These are phyloP conservation scores for Datnioides undecimradiatus DNA, from an alignment of 2,113 vertebrate genomes.

Conservation along the genomic window DNA sequence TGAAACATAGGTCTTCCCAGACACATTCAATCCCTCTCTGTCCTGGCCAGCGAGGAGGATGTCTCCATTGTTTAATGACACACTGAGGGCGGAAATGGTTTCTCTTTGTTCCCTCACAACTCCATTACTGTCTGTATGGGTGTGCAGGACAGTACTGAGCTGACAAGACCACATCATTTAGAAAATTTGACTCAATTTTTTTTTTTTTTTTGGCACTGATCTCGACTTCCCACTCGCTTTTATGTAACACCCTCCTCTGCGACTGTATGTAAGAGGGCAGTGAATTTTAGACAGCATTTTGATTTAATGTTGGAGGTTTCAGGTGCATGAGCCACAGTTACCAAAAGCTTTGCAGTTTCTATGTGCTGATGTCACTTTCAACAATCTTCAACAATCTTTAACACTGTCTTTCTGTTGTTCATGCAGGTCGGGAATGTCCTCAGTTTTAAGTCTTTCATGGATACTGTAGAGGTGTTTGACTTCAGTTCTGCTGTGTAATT, in stretches of 20 bases:
- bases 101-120: slow-evolving; percentile 66
- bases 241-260: slow-evolving; percentile 70
- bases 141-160: slow-evolving; percentile 35
- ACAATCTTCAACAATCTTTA: slow-evolving; percentile 10
- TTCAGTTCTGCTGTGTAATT: slow-evolving; percentile 53
- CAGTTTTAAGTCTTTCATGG: slow-evolving; percentile 14
- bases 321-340: background rate
- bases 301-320: slow-evolving; percentile 21
- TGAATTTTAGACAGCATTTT: slow-evolving; percentile 46
- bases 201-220: slow-evolving; percentile 46
- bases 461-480: slow-evolving; percentile 29
- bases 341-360: background rate
- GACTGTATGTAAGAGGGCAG: slow-evolving; percentile 42
- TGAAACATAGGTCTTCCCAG: slow-evolving; percentile 38
- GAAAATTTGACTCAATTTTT: slow-evolving; percentile 46
- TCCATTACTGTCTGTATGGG: slow-evolving; percentile 52
- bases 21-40: slow-evolving; percentile 51
- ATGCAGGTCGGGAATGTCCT: slow-evolving; percentile 31
- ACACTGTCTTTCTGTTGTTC: slow-evolving; percentile 1
- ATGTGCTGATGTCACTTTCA: background rate
- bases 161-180: slow-evolving; percentile 63
- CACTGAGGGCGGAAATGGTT: slow-evolving; percentile 60
- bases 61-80: slow-evolving; percentile 71
- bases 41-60: slow-evolving; percentile 56
- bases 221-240: slow-evolving; percentile 71